phyloP scores from a whole-genome alignment of 2,797 vertebrate species.

The Rhabdophis nuchalis region DNA sequence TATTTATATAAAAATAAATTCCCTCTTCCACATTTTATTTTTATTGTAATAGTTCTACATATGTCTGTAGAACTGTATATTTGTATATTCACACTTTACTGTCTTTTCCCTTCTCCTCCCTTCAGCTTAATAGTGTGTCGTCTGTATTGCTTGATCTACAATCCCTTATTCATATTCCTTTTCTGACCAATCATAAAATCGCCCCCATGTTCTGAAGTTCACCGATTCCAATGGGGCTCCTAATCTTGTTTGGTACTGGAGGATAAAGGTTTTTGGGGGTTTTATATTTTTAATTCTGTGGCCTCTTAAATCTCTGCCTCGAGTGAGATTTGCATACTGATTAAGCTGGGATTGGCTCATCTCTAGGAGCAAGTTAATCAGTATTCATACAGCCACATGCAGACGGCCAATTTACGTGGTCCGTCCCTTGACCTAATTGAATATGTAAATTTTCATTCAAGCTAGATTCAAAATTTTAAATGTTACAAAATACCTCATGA shows the following conservation, averaged over 20 bases:
- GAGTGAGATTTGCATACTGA: slow-evolving; percentile 18
- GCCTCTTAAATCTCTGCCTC: slow-evolving; percentile 25
- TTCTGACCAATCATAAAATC: too few relatives aligned
- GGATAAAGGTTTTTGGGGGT: neutral
- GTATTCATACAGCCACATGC: neutral
- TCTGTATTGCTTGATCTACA: too few relatives aligned
- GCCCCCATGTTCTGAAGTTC: too few relatives aligned
- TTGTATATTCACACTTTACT: too few relatives aligned
- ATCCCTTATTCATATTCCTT: too few relatives aligned
- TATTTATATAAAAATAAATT: too few relatives aligned
- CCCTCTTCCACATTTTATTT: too few relatives aligned
- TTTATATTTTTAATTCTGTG: neutral
- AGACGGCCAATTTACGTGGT: neutral
- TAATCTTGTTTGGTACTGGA: neutral
- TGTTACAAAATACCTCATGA: slow-evolving; percentile 18
- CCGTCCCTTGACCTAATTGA: neutral
- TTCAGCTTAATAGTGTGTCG: too few relatives aligned
- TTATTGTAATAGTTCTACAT: too few relatives aligned
- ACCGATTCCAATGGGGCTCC: neutral
- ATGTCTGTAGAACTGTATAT: too few relatives aligned
- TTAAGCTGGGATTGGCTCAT: neutral
- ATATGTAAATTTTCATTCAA: slow-evolving; percentile 1
- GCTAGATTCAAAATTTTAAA: neutral
- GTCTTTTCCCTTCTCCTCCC: too few relatives aligned
- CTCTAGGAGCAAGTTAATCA: slow-evolving; percentile 14